phyloP scores from a whole-genome alignment of 2,113 vertebrate genomes.

The Charadrius vociferus region DNA sequence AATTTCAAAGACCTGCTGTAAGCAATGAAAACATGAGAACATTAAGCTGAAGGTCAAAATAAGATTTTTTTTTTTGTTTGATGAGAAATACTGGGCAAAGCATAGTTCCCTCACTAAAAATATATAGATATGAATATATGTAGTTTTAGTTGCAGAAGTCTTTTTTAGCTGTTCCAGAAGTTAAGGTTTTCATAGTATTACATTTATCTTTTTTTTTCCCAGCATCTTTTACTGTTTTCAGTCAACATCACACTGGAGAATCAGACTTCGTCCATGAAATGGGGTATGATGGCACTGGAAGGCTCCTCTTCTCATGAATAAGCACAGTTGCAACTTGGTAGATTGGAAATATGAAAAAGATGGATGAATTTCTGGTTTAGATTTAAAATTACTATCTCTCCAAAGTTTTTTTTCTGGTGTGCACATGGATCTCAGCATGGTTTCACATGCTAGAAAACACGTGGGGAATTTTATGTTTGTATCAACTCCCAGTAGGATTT shows the following conservation, averaged over 20 bases:
- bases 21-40: neutral
- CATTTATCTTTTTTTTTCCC: neutral
- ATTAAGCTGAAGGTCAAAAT: neutral
- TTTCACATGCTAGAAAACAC: neutral
- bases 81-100: neutral
- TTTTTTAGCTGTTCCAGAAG: neutral
- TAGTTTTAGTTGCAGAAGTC: neutral
- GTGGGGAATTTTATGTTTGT: neutral
- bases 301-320: neutral
- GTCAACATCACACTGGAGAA: neutral
- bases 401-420: neutral
- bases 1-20: neutral
- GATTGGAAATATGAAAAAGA: neutral
- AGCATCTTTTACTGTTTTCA: neutral
- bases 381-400: neutral
- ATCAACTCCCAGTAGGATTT: neutral
- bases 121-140: neutral
- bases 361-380: slow-evolving; percentile 1
- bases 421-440: neutral
- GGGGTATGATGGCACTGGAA: neutral
- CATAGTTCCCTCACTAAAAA: neutral
- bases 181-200: neutral
- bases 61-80: neutral
- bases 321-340: neutral
- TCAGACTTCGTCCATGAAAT: neutral